Base-by-base conservation (phyloP, 2,888 invertebrate species). In the Melieria omissa region DNA sequence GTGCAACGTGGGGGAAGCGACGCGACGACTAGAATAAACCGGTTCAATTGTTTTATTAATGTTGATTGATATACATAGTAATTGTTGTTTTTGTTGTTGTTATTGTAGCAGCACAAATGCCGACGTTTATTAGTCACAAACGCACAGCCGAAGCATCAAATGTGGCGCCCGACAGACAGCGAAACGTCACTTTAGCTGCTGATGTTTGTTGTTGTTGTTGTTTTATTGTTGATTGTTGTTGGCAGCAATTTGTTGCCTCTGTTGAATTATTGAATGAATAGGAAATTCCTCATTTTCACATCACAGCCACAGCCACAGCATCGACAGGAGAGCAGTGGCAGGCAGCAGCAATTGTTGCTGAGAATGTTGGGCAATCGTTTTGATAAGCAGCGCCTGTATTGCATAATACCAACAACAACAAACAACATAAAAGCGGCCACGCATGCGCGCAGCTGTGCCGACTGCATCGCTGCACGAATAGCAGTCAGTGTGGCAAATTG, bases 231-330 rank as follows among this genome's bases (percentile, higher is more conserved):
- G 42, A 54, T 65, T 29, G 44, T 14, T n/a, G 42, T 65, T 55
- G 55, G 45, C 46, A 12, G 54, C 57, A 14, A 4, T 54, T 29
- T 29, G 29, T 29, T 29, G 29, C 29, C 29, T 8, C 44, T 44
- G 52, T 52, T 67, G 61, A 16, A 61, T 29, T 29, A 29, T 29
- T 29, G 29, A 29, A 29, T 29, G 60, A 67, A 67, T 67, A 74
- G 76, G 74, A 81, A 82, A 80, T 81, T 76, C 75, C 82, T 72
- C 61, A 79, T 80, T 79, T 75, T 75, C 80, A 80, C 76, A 73
- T 77, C 44, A 67, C 65, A 44, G 57, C 14, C 46, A 44, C 55
- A 65, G 14, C 55, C 16, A 16, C 66, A 47, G 14, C 58, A 63
- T 64, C 54, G 44, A 12, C 57, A 52, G 69, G 47, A 71, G 45